Base-by-base conservation (phyloP, 2,113 vertebrate genomes). In the Brachypteracias leptosomus region DNA sequence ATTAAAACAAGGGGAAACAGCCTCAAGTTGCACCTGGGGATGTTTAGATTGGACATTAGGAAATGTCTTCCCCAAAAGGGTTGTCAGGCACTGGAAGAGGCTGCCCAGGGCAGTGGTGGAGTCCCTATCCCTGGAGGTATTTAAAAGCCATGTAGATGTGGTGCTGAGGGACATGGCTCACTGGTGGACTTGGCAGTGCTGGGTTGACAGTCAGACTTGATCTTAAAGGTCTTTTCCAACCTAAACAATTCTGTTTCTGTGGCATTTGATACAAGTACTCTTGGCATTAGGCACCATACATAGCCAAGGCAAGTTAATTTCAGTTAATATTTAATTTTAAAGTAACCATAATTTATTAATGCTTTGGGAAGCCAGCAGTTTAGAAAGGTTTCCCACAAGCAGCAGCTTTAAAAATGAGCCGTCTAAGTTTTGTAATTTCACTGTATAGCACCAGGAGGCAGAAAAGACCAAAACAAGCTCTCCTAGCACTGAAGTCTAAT, bases 371-470 rank as follows among this genome's bases (percentile, higher is more conserved):
- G 49, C 28, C 65, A 68, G 8, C 16, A 58, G 21, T 59, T 74
- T 36, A 71, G 65, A 47, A 73, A 73, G 3, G 1, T 25, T 85
- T 83, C 54, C 31, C 74, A 76, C 24, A 49, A 87, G 25, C 14
- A 76, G 31, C 6, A 52, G 24, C n/a, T 79, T 57, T 5, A 57
- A 36, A 0, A 10, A 35, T 3, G 3, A 55, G 6, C 11, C 1
- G 4, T 11, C 7, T 22, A n/a, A 51, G 9, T 15, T 36, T 13
- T 78, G 61, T 29, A 65, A 75, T 68, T 87, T 72, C 89, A 44
- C 8, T 13, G 38, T 42, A 14, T 19, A 9, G 88, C 95, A 96
- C 79, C 36, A 58, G 96, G 86, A 75, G 96, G 80, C 90, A 95
- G 76, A 90, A 85, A 72, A 87, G 38, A n/a, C 54, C 92, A 77